These are phyloP conservation scores for Melinaea menophilus DNA, from an alignment of 2,888 invertebrate species.

Conservation along the genomic window DNA sequence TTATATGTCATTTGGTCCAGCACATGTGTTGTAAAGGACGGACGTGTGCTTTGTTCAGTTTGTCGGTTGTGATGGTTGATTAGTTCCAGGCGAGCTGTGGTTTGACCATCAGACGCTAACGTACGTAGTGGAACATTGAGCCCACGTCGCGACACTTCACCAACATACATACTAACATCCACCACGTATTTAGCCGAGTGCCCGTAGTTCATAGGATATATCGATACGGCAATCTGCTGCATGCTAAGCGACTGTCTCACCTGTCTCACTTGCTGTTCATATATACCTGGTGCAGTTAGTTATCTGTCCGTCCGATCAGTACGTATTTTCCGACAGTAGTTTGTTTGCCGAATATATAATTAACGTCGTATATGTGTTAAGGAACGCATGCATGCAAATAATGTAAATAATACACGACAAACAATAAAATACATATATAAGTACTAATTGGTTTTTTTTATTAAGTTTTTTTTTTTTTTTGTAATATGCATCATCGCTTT, in stretches of 20 bases:
- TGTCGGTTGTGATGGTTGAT: slow-evolving; percentile 68
- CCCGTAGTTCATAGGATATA: slow-evolving; percentile 24
- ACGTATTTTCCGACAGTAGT: background rate
- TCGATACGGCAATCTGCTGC: slow-evolving; percentile 41
- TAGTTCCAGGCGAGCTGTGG: slow-evolving; percentile 63
- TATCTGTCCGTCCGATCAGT: background rate
- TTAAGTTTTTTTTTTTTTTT: slow-evolving; percentile 40
- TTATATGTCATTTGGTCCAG: slow-evolving; percentile 64
- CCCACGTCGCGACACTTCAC: slow-evolving; percentile 58
- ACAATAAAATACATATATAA: slow-evolving; percentile 29
- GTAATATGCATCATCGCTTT: slow-evolving; percentile 53
- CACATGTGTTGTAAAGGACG: slow-evolving; percentile 71
- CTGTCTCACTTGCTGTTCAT: slow-evolving; percentile 32
- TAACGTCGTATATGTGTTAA: slow-evolving; percentile 34
- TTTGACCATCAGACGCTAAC: slow-evolving; percentile 59
- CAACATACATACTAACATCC: slow-evolving; percentile 58
- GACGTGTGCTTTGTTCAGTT: slow-evolving; percentile 62
- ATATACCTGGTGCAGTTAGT: slow-evolving; percentile 45
- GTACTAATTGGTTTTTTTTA: slow-evolving; percentile 37
- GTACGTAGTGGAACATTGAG: slow-evolving; percentile 71
- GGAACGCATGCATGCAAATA: slow-evolving; percentile 45
- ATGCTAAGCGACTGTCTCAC: slow-evolving; percentile 41
- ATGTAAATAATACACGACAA: slow-evolving; percentile 38
- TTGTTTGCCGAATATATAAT: slow-evolving; percentile 13
- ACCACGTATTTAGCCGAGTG: slow-evolving; percentile 52